A percentile compares a stretch with the other conserved stretches of the same genome.
Conservation (phyloP, 2,113 vertebrate genomes). For the Dasypus novemcinctus region DNA sequence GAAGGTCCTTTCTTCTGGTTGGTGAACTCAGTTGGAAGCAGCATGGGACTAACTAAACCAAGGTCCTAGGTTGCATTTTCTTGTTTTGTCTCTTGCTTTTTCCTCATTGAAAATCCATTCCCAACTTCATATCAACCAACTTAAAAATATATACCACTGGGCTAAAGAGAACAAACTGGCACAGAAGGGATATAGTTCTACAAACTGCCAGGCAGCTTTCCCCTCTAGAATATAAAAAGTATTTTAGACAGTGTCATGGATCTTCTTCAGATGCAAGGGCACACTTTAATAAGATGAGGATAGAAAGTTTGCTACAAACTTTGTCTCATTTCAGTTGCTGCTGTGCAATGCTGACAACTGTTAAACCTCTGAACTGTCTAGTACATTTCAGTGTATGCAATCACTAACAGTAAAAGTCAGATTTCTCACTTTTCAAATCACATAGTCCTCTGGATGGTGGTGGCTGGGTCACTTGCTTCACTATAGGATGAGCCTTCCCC, state of each 20-base stretch:
- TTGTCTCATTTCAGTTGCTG: neutral
- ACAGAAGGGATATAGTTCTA: neutral
- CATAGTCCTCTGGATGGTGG: neutral
- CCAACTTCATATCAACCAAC: neutral
- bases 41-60: neutral
- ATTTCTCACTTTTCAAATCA: neutral
- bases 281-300: neutral
- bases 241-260: neutral
- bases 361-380: neutral
- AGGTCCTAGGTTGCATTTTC: neutral
- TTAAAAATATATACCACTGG: neutral
- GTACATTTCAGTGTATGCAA: neutral
- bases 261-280: neutral
- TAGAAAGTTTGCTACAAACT: neutral
- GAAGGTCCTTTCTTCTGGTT: neutral
- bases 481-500: neutral
- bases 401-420: neutral
- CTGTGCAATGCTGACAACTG: neutral
- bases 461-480: neutral
- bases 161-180: neutral
- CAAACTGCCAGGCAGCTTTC: neutral
- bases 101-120: neutral
- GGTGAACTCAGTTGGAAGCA: neutral
- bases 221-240: neutral
- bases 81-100: neutral